Evolutionary conservation across 2,797 vertebrate species (phyloP).

Genomic region (Poeciliopsis paucimaculata): DNA sequence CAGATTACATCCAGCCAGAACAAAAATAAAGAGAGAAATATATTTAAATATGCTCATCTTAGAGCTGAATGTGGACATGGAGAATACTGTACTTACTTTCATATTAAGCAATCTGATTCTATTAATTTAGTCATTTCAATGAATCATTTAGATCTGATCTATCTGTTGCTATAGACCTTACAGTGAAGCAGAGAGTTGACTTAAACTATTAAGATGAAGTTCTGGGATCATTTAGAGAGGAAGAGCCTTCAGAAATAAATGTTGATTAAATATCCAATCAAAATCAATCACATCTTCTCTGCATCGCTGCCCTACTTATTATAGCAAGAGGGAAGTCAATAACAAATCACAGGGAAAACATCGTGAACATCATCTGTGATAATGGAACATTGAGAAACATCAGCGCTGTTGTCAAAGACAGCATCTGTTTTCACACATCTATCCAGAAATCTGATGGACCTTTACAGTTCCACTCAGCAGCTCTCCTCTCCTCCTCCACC

Average conservation of each 20-base stretch:
- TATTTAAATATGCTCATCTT: no score
- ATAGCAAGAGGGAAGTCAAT: neutral
- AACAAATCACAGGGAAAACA: neutral
- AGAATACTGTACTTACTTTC: no score
- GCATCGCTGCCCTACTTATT: neutral
- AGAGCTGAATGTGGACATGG: no score
- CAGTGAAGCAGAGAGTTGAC: neutral
- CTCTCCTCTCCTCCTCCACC: neutral
- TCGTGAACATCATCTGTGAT: neutral
- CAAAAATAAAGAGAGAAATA: no score
- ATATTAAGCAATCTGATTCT: no score
- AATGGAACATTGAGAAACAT: neutral
- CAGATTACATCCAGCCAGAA: no score
- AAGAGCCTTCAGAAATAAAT: neutral
- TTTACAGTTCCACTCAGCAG: neutral
- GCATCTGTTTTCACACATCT: neutral
- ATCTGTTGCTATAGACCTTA: neutral
- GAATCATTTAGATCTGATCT: no score
- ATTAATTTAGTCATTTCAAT: no score
- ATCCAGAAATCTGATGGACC: neutral
- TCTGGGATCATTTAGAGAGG: neutral
- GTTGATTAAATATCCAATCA: neutral
- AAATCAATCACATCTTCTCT: neutral
- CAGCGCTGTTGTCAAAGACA: neutral
- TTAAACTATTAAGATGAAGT: neutral